Conservation (phyloP, 2,888 invertebrate species). For the Catocala nupta region DNA sequence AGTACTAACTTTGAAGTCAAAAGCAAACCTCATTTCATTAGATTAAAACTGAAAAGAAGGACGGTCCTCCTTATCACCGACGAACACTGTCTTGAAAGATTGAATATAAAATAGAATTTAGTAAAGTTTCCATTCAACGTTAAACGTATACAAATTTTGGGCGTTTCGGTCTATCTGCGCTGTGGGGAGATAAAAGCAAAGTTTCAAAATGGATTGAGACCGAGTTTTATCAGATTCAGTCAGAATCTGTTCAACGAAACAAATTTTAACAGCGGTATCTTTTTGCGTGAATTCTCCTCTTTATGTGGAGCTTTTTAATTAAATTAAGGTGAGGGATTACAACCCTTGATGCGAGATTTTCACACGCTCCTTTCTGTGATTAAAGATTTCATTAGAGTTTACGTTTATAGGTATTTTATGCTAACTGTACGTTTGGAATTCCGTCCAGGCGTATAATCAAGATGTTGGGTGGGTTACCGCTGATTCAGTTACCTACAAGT, state of each 20-base stretch:
- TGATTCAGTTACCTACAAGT: not conserved
- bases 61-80: constrained; percentile 55
- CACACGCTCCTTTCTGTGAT: constrained; percentile 27
- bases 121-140: constrained; percentile 61
- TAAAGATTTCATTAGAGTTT: constrained; percentile 30
- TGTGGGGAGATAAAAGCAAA: constrained; percentile 69
- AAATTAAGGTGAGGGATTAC: constrained; percentile 42
- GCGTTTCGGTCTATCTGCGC: constrained; percentile 55
- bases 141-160: constrained; percentile 71
- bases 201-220: constrained; percentile 68
- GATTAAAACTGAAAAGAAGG: constrained; percentile 48
- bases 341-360: constrained; percentile 21
- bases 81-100: constrained; percentile 62
- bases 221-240: constrained; percentile 65
- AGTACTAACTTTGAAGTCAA: constrained; percentile 18
- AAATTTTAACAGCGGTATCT: constrained; percentile 57
- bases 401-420: constrained; percentile 9
- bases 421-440: constrained; percentile 4
- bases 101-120: constrained; percentile 69
- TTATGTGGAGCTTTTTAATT: constrained; percentile 62
- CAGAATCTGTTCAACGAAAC: constrained; percentile 56
- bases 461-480: not conserved
- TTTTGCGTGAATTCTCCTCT: constrained; percentile 61
- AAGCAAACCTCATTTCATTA: constrained; percentile 36
- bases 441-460: constrained; percentile 8